Conservation (phyloP, 2,113 vertebrate genomes). For the Orientallactaga bullata region DNA sequence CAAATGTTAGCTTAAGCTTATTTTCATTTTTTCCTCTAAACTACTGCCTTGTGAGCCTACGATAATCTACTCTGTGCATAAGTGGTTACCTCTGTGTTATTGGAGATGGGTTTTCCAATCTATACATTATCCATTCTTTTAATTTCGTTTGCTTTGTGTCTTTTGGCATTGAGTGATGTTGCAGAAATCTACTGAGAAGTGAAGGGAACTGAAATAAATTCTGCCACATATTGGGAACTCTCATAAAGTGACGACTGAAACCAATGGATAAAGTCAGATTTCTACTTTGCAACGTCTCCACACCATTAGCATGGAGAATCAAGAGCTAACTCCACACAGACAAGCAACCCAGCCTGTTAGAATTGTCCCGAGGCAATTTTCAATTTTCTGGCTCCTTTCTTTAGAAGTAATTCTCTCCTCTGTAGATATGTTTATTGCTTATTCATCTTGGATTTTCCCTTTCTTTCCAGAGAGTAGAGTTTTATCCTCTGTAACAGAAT, state of each 20-base stretch:
- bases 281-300: background rate
- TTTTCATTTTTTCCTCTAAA: slow-evolving; percentile 11
- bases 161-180: slow-evolving; percentile 43
- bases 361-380: slow-evolving; percentile 37
- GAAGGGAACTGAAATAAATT: slow-evolving; percentile 45
- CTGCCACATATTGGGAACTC: slow-evolving; percentile 37
- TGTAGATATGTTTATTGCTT: slow-evolving; percentile 32
- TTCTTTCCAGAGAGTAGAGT: background rate
- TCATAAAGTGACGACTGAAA: slow-evolving; percentile 3
- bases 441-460: slow-evolving; percentile 30
- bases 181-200: slow-evolving; percentile 11
- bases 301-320: slow-evolving; percentile 8
- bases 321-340: background rate
- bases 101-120: slow-evolving; percentile 37
- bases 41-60: background rate
- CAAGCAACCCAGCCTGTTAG: background rate
- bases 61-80: background rate
- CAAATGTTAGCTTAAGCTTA: slow-evolving; percentile 50
- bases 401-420: slow-evolving; percentile 63
- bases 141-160: slow-evolving; percentile 5
- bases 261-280: slow-evolving; percentile 7
- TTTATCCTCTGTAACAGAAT: slow-evolving; percentile 22
- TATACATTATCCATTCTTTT: slow-evolving; percentile 1
- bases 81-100: slow-evolving; percentile 7
- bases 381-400: slow-evolving; percentile 60